Evolutionary conservation across 2,797 vertebrate genomes (phyloP).

Genomic region (Pseudochromis fuscus): DNA sequence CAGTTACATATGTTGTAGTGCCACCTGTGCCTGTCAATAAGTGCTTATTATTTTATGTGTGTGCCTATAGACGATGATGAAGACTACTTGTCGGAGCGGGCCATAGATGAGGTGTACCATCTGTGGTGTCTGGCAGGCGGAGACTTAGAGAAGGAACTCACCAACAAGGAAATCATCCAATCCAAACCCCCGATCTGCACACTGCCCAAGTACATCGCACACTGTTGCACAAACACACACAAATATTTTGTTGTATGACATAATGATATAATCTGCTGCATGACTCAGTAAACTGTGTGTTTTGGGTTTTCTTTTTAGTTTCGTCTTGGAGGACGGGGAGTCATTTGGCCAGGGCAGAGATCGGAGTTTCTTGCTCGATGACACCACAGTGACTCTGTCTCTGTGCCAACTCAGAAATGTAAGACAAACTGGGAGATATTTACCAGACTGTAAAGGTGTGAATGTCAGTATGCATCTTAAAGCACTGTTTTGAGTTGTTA

Average conservation of each 20-base stretch:
- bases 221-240: slow-evolving; percentile 1
- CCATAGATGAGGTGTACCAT: slow-evolving; percentile 96
- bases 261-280: too few relatives aligned
- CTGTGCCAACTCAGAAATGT: slow-evolving; percentile 97
- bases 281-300: background rate
- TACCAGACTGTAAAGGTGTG: background rate
- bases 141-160: slow-evolving; percentile 97
- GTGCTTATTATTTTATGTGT: background rate
- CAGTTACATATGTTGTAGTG: background rate
- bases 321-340: slow-evolving; percentile 96
- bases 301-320: slow-evolving; percentile 80
- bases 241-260: too few relatives aligned
- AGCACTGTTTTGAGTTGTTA: too few relatives aligned
- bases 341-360: slow-evolving; percentile 95
- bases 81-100: slow-evolving; percentile 92
- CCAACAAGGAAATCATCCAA: slow-evolving; percentile 96
- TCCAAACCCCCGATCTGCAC: slow-evolving; percentile 98
- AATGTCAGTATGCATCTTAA: too few relatives aligned
- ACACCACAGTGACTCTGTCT: slow-evolving; percentile 95
- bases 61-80: slow-evolving; percentile 82
- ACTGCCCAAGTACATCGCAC: slow-evolving; percentile 91
- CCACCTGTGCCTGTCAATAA: background rate
- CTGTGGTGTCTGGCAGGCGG: slow-evolving; percentile 99
- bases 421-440: slow-evolving; percentile 57
- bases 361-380: slow-evolving; percentile 94